A percentile compares a stretch with the other conserved stretches of the same genome.
These are phyloP conservation scores for Dryocosmus kuriphilus DNA, from an alignment of 2,888 invertebrate genomes.

Conservation along the genomic window DNA sequence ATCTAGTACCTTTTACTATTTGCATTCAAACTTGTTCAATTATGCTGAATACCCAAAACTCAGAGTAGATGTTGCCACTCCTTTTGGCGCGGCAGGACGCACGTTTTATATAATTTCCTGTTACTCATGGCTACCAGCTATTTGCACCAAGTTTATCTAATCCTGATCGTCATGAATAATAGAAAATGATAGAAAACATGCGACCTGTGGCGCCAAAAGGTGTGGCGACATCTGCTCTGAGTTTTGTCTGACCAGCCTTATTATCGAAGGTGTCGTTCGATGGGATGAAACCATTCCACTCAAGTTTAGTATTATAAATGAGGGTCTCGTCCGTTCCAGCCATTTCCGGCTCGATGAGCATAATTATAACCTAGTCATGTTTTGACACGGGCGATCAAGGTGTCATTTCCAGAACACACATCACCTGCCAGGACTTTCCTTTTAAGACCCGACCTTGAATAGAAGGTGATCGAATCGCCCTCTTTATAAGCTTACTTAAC, in stretches of 20 bases:
- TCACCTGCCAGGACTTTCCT: conserved; percentile 59
- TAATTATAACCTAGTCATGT: conserved; percentile 33
- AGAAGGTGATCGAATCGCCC: conserved; percentile 53
- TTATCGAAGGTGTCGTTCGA: neutral
- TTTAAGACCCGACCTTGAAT: conserved; percentile 61
- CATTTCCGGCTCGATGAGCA: conserved; percentile 6
- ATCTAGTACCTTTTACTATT: neutral
- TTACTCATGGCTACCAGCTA: no score
- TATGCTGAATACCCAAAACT: no score
- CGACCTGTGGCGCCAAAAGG: no score
- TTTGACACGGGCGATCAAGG: conserved; percentile 30
- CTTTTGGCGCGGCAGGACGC: no score
- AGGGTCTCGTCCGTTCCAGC: neutral
- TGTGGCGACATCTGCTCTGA: no score
- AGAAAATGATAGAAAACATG: no score
- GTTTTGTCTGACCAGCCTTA: no score
- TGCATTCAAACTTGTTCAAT: neutral
- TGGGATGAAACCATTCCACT: neutral
- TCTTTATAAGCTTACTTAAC: conserved; percentile 40
- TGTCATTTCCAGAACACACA: conserved; percentile 55
- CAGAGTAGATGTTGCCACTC: no score
- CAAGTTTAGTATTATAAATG: conserved; percentile 4
- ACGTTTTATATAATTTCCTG: no score
- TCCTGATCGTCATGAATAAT: no score
- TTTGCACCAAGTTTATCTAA: no score